phyloP scores from a whole-genome alignment of 2,888 invertebrate genomes.

The Melanostoma mellinum region DNA sequence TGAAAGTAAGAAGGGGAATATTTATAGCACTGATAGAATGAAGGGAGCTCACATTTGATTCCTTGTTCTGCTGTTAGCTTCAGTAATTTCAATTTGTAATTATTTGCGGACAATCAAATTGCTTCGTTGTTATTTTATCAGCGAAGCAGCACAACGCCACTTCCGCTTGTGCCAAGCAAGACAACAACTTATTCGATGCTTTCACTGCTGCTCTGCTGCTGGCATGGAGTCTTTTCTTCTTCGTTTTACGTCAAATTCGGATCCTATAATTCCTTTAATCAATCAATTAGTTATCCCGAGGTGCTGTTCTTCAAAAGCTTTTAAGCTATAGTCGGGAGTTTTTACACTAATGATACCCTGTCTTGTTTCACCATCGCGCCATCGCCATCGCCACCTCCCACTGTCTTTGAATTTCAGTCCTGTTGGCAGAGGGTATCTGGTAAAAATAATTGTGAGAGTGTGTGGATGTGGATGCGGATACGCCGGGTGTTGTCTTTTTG shows the following conservation, averaged over 20 bases:
- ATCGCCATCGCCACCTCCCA: constrained; percentile 5
- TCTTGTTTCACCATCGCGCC: constrained; percentile 15
- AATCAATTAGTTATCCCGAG: constrained; percentile 71
- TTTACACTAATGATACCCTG: constrained; percentile 51
- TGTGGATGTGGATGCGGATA: not conserved
- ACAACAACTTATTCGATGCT: constrained; percentile 11
- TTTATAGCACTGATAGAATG: not conserved
- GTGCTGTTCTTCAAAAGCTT: constrained; percentile 68
- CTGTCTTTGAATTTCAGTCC: constrained; percentile 11
- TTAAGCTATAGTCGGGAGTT: constrained; percentile 59
- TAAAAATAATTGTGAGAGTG: not conserved
- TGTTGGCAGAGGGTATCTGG: not conserved
- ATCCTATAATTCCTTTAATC: constrained; percentile 70
- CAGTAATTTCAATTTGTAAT: constrained; percentile 69
- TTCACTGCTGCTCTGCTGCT: not conserved
- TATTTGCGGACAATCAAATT: constrained; percentile 65
- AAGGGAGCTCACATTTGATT: not conserved
- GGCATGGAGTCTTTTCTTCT: constrained; percentile 5
- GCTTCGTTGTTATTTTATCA: constrained; percentile 41
- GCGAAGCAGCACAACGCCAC: constrained; percentile 1
- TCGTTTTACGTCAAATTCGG: constrained; percentile 54
- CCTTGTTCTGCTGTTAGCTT: constrained; percentile 31
- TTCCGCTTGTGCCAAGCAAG: not conserved
- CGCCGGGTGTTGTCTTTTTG: constrained; percentile 26
- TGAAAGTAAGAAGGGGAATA: not conserved